phyloP scores from a whole-genome alignment of 2,888 invertebrate genomes.

The Cylloceria caligata region DNA sequence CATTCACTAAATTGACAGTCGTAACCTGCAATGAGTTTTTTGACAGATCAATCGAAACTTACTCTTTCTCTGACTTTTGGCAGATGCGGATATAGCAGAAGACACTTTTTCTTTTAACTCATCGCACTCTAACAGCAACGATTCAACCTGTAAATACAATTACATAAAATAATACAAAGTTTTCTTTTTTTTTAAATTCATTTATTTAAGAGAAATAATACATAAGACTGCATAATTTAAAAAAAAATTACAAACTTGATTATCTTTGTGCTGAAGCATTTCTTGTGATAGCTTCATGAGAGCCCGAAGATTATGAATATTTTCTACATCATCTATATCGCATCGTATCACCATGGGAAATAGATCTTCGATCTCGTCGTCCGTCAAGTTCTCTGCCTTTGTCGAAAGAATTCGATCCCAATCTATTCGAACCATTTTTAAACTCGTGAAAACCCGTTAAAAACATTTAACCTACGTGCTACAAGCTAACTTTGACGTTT shows the following conservation, averaged over 20 bases:
- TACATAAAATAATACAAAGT: conserved; percentile 5
- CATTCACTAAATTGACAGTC: background rate
- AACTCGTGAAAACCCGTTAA: background rate
- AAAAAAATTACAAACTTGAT: conserved; percentile 86
- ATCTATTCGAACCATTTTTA: conserved; percentile 75
- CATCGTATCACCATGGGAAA: conserved; percentile 88
- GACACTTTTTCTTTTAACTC: conserved; percentile 82
- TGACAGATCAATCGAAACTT: conserved; percentile 4
- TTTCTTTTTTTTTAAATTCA: conserved; percentile 1
- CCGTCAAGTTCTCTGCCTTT: conserved; percentile 82
- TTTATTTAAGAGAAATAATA: conserved; percentile 38
- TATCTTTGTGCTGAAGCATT: conserved; percentile 89
- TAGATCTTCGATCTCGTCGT: conserved; percentile 88
- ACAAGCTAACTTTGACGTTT: conserved; percentile 50
- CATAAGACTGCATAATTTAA: conserved; percentile 12
- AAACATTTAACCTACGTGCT: conserved; percentile 40
- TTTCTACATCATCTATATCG: conserved; percentile 87
- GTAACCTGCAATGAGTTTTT: background rate
- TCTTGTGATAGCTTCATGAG: conserved; percentile 89
- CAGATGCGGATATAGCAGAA: conserved; percentile 60
- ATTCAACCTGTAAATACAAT: conserved; percentile 84
- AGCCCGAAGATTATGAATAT: conserved; percentile 86
- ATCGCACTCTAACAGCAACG: conserved; percentile 85
- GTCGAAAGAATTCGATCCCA: conserved; percentile 77
- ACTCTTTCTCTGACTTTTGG: conserved; percentile 56